Evolutionary conservation across 2,888 invertebrate species (phyloP), one percentile per base, ranked within the genome.

Genomic region (Ormyrus nitidulus): DNA sequence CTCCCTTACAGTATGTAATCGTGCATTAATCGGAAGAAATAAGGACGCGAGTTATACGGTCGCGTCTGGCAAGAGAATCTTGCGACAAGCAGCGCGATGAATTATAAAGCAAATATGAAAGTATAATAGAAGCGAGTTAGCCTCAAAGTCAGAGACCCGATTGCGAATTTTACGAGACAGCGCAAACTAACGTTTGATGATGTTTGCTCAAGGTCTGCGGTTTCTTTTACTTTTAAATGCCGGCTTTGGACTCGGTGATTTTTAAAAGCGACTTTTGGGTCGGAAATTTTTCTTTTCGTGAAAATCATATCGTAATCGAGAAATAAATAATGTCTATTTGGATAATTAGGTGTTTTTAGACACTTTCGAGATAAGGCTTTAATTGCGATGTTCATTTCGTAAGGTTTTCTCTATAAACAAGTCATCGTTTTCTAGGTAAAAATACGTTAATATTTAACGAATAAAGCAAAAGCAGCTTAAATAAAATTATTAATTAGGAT

Each of bases 51-150:
- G 11, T 72, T 56, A 34, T 19, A 19, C 61, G 6, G n/a, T 6
- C 34, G 34, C 34, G 34, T 34, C 34, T 34, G 34, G 34, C 34
- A 4, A 4, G 34, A 4, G 2, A 34, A 34, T 53, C 10, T 71
- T 71, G 34, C 53, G 61, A 58, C 1, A 75, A 64, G 61, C 34
- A 34, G 34, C 4, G 10, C 53, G 8, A 75, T 19, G 56, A 53
- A 70, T 79, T 70, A 53, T 64, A 79, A 79, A 79, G 58, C 56
- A 68, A 79, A 48, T 62, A 56, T 61, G 68, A 73, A 58, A 66
- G 34, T 10, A 9, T n/a, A 54, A 51, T n/a, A 53, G 61, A 6
- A 58, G 58, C 19, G 11, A 10, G 48, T 19, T 58, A 48, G 4
- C 19, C 44, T 34, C 77, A 4, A 34, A 34, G 34, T 34, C 34